Percentiles rank a stretch among this genome's conserved stretches.
phyloP scores from a whole-genome alignment of 2,113 vertebrate genomes.

The Coptodon bakossiorum region DNA sequence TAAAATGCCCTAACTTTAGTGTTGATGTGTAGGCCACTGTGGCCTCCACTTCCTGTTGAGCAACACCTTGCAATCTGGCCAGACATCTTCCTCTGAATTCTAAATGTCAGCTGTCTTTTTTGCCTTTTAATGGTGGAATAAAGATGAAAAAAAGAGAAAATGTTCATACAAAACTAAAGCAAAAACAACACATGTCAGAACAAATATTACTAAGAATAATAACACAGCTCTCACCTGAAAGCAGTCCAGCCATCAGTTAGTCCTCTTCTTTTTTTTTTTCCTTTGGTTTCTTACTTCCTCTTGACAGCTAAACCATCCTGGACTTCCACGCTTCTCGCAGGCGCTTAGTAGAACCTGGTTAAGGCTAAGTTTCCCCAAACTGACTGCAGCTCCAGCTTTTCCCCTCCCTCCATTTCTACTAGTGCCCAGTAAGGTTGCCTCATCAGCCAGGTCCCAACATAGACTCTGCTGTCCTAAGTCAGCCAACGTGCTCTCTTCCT shows the following conservation, averaged over 20 bases:
- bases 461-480: constrained; percentile 61
- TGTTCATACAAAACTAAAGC: background rate
- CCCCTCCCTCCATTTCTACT: constrained; percentile 30
- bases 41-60: constrained; percentile 8
- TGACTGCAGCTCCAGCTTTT: background rate
- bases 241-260: constrained; percentile 1
- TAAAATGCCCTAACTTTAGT: background rate
- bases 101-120: background rate
- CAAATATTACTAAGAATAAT: background rate
- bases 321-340: constrained; percentile 5
- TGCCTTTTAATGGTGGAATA: background rate
- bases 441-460: constrained; percentile 58
- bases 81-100: background rate
- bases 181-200: background rate
- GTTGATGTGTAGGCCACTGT: background rate
- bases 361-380: constrained; percentile 30
- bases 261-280: background rate
- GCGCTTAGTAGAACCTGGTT: background rate
- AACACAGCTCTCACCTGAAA: constrained; percentile 47
- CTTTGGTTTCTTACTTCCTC: background rate
- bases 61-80: background rate
- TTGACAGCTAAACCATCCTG: constrained; percentile 22
- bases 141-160: background rate
- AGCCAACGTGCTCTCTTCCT: constrained; percentile 59
- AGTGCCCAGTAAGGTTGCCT: constrained; percentile 35